phyloP scores from a whole-genome alignment of 1,140 invertebrate species.

The Brachionus sp. region DNA sequence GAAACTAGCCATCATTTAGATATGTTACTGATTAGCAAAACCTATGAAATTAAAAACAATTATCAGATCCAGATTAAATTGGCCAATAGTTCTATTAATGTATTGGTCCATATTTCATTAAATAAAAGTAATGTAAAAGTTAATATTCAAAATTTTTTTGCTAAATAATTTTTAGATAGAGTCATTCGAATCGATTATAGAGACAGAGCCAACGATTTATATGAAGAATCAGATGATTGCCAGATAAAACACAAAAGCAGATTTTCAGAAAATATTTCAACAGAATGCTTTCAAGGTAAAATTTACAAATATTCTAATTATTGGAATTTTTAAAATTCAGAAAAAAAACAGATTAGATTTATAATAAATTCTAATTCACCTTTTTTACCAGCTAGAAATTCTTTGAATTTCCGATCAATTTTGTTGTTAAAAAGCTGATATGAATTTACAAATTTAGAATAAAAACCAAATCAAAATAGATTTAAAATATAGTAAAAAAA shows the following conservation, averaged over 20 bases:
- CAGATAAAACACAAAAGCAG: background rate
- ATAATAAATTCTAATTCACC: no score
- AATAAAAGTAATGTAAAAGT: background rate
- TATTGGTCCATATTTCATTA: background rate
- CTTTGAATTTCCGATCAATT: no score
- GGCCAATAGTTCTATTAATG: background rate
- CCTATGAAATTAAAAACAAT: background rate
- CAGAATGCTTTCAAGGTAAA: background rate
- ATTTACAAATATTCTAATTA: background rate
- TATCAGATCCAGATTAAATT: background rate
- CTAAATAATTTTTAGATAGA: background rate
- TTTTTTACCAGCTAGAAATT: no score
- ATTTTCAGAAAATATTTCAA: background rate
- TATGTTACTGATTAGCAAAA: background rate
- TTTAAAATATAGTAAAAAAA: no score
- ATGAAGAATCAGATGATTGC: background rate
- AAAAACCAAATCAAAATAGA: no score
- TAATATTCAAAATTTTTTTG: background rate
- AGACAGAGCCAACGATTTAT: background rate
- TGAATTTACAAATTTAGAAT: no score
- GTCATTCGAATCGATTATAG: background rate
- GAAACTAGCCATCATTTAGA: background rate
- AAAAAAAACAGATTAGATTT: no score
- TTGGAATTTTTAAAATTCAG: no score
- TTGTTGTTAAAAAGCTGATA: no score